phyloP scores from a whole-genome alignment of 2,888 invertebrate species.

The Callimorpha dominula region DNA sequence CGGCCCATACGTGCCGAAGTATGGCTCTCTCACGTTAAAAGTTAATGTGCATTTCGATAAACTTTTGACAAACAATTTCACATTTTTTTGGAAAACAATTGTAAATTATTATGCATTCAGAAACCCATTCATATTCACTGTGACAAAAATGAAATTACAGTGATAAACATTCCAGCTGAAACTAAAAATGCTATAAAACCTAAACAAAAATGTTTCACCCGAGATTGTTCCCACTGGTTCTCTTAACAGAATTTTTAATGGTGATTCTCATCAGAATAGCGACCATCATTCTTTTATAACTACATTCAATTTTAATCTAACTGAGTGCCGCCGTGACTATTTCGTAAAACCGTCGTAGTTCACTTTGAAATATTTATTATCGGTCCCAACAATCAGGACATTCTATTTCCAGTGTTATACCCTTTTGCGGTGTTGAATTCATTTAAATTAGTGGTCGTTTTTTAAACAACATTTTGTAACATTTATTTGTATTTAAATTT shows the following conservation, averaged over 20 bases:
- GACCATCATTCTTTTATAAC: slow-evolving; percentile 61
- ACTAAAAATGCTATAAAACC: not conserved
- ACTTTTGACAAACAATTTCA: too few species aligned
- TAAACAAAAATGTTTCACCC: slow-evolving; percentile 1
- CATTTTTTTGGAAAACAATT: too few species aligned
- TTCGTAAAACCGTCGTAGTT: slow-evolving; percentile 58
- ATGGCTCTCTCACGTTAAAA: too few species aligned
- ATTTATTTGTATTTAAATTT: slow-evolving; percentile 29
- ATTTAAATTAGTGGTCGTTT: slow-evolving; percentile 23
- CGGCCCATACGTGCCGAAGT: too few species aligned
- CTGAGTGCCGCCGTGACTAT: slow-evolving; percentile 71
- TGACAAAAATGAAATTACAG: not conserved
- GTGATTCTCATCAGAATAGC: slow-evolving; percentile 41
- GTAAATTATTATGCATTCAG: not conserved
- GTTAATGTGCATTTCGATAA: too few species aligned
- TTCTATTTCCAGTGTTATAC: slow-evolving; percentile 44
- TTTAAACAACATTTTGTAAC: slow-evolving; percentile 20
- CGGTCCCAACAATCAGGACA: slow-evolving; percentile 50
- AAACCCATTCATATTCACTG: not conserved
- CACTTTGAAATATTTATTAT: slow-evolving; percentile 53
- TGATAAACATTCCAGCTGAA: not conserved
- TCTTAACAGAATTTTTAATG: slow-evolving; percentile 37
- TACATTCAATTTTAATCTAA: slow-evolving; percentile 79
- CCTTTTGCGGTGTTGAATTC: slow-evolving; percentile 28
- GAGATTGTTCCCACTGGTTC: slow-evolving; percentile 31